Evolutionary conservation across 2,888 invertebrate genomes (phyloP), one percentile per base, ranked within the genome.

Genomic region (Tipula confusa): DNA sequence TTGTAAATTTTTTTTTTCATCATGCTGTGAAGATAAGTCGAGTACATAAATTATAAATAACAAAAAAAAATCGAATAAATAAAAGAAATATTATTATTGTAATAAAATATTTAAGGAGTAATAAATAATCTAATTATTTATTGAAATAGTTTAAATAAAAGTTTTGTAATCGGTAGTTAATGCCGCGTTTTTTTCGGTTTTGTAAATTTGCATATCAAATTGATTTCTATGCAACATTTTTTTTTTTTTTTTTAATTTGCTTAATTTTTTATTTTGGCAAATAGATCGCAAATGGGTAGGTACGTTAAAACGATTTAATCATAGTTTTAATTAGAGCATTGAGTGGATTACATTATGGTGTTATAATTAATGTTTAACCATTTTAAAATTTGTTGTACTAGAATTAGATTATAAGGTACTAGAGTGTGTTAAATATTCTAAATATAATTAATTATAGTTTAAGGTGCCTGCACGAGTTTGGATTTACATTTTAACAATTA

Each of bases 31-130:
- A 64, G 64, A 64, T 64, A 64, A 64, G 64, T 64, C 24, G 64
- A 64, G 64, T 64, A 64, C 64, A 64, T 64, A 64, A 64, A 64
- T 64, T 64, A 64, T 24, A 64, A 64, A 64, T 64, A 64, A 64
- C 6, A 33, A 64, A 64, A 24, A 48, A 18, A 64, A 64, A 18
- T 24, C 1, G 7, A 64, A 24, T 24, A 24, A 64, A 64, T 9
- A 64, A 18, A n/a, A 43, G 43, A 43, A 43, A 43, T 43, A 64
- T 24, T 64, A 64, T 24, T 24, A 24, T 24, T 64, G 18, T 24
- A 24, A 24, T 64, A 64, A 64, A 64, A 64, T 64, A 64, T 24
- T 64, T 64, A 64, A 64, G 64, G 24, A 64, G 64, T 64, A 24
- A 64, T 64, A 64, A 64, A 64, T 64, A 64, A 64, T 24, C 18